A percentile compares a stretch with the other conserved stretches of the same genome.
phyloP scores from a whole-genome alignment of 2,797 vertebrate species.

The Coendou prehensilis region DNA sequence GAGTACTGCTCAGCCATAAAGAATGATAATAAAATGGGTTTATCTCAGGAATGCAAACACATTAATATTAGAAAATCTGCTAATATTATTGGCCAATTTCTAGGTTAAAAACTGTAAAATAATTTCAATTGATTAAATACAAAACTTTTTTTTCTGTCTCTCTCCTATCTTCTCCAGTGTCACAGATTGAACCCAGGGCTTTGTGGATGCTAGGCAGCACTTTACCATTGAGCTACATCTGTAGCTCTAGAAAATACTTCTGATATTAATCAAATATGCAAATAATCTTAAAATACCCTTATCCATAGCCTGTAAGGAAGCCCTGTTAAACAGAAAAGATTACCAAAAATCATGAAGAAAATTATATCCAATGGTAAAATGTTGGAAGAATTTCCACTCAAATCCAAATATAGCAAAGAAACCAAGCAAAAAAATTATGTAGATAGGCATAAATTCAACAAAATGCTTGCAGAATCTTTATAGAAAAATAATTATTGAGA shows the following conservation, averaged over 20 bases:
- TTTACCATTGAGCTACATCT: background rate
- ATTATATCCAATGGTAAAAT: slow-evolving; percentile 41
- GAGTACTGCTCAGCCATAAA: background rate
- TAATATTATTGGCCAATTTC: slow-evolving; percentile 26
- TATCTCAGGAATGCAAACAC: background rate
- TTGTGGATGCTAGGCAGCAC: background rate
- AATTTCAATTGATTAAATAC: background rate
- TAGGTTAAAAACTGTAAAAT: slow-evolving; percentile 2
- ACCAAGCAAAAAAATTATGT: background rate
- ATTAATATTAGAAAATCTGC: background rate
- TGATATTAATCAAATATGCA: background rate
- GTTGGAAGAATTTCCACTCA: slow-evolving; percentile 10
- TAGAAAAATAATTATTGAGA: background rate
- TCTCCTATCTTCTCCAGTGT: background rate
- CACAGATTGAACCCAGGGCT: background rate
- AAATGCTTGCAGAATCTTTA: slow-evolving; percentile 22
- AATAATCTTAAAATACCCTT: slow-evolving; percentile 26
- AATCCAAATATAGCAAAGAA: slow-evolving; percentile 19
- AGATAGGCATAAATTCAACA: background rate
- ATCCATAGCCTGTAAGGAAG: slow-evolving; percentile 33
- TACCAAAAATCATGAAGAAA: slow-evolving; percentile 19
- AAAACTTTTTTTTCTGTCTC: background rate
- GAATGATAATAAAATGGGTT: background rate
- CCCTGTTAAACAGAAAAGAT: background rate
- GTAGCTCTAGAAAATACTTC: background rate